A percentile compares a stretch with the other conserved stretches of the same genome.
These are phyloP conservation scores for Meriones unguiculatus DNA, from an alignment of 2,113 vertebrate genomes.

Conservation along the genomic window DNA sequence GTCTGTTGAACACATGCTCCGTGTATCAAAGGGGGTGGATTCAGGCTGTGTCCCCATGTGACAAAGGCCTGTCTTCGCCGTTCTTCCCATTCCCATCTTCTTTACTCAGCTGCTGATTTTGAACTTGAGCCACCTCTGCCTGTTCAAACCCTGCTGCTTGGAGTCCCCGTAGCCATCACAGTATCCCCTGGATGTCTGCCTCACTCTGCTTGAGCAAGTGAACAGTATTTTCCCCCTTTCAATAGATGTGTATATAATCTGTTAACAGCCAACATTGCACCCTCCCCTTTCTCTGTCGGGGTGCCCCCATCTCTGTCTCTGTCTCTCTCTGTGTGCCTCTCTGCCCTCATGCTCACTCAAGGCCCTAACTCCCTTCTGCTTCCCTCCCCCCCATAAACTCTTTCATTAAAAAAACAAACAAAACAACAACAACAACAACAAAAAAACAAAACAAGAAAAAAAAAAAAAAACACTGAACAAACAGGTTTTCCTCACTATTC, in stretches of 20 bases:
- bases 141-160: not conserved
- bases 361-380: too few species aligned
- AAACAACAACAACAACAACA: too few species aligned
- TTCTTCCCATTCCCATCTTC: not conserved
- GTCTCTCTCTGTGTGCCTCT: too few species aligned
- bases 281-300: too few species aligned
- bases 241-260: not conserved
- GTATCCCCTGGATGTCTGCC: not conserved
- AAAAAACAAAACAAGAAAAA: too few species aligned
- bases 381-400: too few species aligned
- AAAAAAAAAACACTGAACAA: not conserved
- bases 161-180: accelerated
- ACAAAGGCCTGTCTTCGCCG: not conserved
- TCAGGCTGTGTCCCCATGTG: not conserved
- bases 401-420: too few species aligned
- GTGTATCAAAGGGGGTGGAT: not conserved
- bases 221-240: not conserved
- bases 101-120: not conserved
- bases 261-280: not conserved
- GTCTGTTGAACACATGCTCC: not conserved
- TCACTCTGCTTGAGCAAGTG: not conserved
- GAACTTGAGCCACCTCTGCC: not conserved
- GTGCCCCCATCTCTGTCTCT: too few species aligned
- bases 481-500: not conserved
- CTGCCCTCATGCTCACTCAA: too few species aligned